phyloP scores from a whole-genome alignment of 2,888 invertebrate species.

The Ochropleura leucogaster region DNA sequence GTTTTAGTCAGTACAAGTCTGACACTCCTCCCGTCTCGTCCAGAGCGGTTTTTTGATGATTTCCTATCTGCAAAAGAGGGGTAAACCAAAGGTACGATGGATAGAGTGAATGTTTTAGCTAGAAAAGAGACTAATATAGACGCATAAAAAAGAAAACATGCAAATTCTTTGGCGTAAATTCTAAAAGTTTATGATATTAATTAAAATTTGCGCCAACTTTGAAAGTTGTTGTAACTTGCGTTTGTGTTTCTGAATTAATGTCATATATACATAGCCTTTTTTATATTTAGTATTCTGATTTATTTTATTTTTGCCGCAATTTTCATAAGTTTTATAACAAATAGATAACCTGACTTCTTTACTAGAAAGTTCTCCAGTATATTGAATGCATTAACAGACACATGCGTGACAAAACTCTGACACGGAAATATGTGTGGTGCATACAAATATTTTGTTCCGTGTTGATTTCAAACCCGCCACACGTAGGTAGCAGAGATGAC shows the following conservation, averaged over 20 bases:
- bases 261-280: neutral
- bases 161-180: neutral
- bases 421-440: neutral
- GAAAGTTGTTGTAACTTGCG: neutral
- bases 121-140: neutral
- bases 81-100: neutral
- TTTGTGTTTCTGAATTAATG: neutral
- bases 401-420: neutral
- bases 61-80: too few species aligned
- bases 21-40: too few species aligned
- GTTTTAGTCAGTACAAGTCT: too few species aligned
- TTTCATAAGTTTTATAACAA: neutral
- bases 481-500: neutral
- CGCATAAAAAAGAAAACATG: neutral
- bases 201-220: neutral
- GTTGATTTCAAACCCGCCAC: neutral
- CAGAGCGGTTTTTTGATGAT: too few species aligned
- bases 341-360: neutral
- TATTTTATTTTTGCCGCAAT: neutral
- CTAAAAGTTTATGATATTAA: neutral
- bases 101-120: neutral
- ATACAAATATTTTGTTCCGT: neutral
- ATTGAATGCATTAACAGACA: neutral
- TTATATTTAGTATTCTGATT: neutral
- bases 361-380: neutral